Conservation (phyloP, 2,888 invertebrate genomes). For the Scaeva pyrastri region DNA sequence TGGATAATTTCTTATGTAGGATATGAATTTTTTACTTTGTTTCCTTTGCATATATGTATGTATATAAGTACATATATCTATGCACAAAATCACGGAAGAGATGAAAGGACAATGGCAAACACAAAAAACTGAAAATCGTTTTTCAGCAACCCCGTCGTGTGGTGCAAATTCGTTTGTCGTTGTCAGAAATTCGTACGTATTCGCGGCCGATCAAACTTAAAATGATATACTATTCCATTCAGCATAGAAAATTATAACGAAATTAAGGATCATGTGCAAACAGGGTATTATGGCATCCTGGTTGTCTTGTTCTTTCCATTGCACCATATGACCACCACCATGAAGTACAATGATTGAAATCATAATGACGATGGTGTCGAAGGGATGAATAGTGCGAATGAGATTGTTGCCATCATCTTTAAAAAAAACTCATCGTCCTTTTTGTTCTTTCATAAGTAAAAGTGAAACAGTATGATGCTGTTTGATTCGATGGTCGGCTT, state of each 20-base stretch:
- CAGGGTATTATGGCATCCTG: constrained; percentile 70
- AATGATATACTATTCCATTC: constrained; percentile 84
- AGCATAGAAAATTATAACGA: constrained; percentile 83
- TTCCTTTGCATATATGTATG: constrained; percentile 1
- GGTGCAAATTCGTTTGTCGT: constrained; percentile 64
- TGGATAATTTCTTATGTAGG: constrained; percentile 39
- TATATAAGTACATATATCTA: constrained; percentile 9
- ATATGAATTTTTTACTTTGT: constrained; percentile 35
- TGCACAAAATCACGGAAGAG: constrained; percentile 31
- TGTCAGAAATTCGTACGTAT: constrained; percentile 80
- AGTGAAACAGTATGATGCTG: constrained; percentile 2
- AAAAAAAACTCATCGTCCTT: constrained; percentile 4
- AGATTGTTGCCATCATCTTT: constrained; percentile 27
- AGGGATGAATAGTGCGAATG: constrained; percentile 53
- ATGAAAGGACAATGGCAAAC: constrained; percentile 55
- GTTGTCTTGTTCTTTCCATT: constrained; percentile 59
- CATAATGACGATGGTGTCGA: constrained; percentile 61
- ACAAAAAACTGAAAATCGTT: constrained; percentile 59
- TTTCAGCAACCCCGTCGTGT: constrained; percentile 65
- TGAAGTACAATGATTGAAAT: constrained; percentile 62
- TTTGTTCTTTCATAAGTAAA: background rate
- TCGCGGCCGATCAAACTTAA: constrained; percentile 84
- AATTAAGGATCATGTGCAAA: constrained; percentile 84
- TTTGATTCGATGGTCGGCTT: background rate
- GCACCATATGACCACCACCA: constrained; percentile 52